Percentiles rank a stretch among this genome's conserved stretches.
phyloP scores from a whole-genome alignment of 2,797 vertebrate species.

The Galago senegalensis region DNA sequence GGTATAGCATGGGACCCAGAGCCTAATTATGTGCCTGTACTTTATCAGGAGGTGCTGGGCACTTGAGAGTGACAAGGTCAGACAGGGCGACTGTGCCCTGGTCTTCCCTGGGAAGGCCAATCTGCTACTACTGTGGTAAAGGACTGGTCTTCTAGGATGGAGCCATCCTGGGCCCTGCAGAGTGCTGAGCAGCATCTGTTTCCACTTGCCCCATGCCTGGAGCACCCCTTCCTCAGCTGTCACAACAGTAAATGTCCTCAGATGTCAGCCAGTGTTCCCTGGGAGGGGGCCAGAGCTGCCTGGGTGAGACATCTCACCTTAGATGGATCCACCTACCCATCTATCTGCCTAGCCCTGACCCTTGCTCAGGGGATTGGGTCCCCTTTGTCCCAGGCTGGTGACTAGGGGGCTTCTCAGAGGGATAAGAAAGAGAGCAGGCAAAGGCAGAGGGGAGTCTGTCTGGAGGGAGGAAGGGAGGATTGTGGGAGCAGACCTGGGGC shows the following conservation, averaged over 20 bases:
- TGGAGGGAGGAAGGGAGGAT: not conserved
- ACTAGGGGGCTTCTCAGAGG: not conserved
- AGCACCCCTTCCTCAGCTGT: not conserved
- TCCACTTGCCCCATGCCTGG: not conserved
- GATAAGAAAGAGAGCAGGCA: no score
- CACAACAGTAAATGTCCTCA: not conserved
- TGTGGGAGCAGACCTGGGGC: no score
- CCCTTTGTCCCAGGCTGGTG: not conserved
- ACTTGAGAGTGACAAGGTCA: rapidly evolving
- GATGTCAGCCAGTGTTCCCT: not conserved
- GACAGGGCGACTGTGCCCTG: not conserved
- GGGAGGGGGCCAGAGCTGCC: not conserved
- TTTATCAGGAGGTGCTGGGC: not conserved
- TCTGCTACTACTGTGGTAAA: rapidly evolving
- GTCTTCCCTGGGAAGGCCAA: not conserved
- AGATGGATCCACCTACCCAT: not conserved
- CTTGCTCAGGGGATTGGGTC: not conserved
- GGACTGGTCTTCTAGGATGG: not conserved
- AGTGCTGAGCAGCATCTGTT: not conserved
- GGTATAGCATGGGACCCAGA: rapidly evolving
- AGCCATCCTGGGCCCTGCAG: not conserved
- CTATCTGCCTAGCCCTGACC: not conserved
- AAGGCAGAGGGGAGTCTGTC: rapidly evolving
- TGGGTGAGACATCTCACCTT: not conserved
- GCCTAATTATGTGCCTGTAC: not conserved